These are phyloP conservation scores for Deilephila elpenor DNA, from an alignment of 2,888 invertebrate species.

Conservation along the genomic window DNA sequence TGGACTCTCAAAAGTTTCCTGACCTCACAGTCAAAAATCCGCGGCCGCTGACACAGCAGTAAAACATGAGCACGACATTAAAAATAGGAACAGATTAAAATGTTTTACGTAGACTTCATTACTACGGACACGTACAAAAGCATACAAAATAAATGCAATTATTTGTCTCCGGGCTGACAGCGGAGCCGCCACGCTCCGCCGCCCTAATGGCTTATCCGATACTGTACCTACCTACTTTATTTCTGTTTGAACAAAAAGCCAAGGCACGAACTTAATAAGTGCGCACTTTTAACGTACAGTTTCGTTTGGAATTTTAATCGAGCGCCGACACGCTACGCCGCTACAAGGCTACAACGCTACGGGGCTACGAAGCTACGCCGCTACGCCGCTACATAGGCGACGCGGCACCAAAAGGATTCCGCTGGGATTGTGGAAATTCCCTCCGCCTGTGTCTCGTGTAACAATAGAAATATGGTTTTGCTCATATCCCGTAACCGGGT, in stretches of 20 bases:
- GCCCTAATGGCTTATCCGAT: constrained; percentile 26
- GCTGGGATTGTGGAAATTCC: constrained; percentile 26
- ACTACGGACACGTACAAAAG: not conserved
- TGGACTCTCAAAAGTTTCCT: no score
- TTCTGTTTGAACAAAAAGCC: constrained; percentile 21
- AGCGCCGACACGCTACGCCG: constrained; percentile 9
- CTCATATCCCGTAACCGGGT: constrained; percentile 15
- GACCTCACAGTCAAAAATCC: no score
- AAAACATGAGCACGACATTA: not conserved
- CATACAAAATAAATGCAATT: constrained; percentile 22
- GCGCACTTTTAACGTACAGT: constrained; percentile 25
- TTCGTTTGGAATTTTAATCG: constrained; percentile 30
- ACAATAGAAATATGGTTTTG: constrained; percentile 24
- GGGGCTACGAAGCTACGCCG: constrained; percentile 13
- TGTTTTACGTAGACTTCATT: not conserved
- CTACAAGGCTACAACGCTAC: constrained; percentile 17
- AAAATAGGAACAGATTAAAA: not conserved
- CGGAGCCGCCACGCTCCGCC: constrained; percentile 1
- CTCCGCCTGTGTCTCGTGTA: not conserved
- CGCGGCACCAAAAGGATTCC: constrained; percentile 22
- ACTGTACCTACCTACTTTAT: constrained; percentile 11
- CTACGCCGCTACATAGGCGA: constrained; percentile 11
- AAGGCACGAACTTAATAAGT: constrained; percentile 25
- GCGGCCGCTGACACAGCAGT: no score
- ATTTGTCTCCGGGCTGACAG: not conserved